phyloP scores from a whole-genome alignment of 2,797 vertebrate species.

The Furcifer pardalis region DNA sequence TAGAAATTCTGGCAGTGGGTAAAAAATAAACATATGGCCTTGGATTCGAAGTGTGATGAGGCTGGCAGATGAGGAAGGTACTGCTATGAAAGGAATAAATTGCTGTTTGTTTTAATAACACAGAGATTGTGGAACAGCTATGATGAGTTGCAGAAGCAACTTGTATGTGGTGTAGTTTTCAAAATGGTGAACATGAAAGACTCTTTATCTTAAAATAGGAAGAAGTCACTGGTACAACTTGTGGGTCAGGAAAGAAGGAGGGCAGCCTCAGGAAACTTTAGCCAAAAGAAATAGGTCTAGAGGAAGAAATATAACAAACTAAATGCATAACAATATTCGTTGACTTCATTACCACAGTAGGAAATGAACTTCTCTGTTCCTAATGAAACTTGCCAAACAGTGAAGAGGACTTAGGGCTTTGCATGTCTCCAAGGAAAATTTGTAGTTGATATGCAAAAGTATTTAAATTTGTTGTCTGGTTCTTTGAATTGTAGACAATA shows the following conservation, averaged over 20 bases:
- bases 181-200: background rate
- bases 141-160: background rate
- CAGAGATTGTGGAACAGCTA: background rate
- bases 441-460: background rate
- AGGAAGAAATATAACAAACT: background rate
- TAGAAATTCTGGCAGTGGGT: background rate
- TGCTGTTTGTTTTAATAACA: background rate
- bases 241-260: background rate
- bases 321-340: slow-evolving; percentile 8
- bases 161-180: background rate
- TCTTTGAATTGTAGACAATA: background rate
- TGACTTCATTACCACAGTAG: background rate
- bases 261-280: background rate
- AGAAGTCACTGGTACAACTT: background rate
- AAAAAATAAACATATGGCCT: background rate
- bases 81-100: background rate
- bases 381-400: slow-evolving; percentile 21
- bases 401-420: background rate
- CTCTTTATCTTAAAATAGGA: background rate
- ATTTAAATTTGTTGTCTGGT: slow-evolving; percentile 31
- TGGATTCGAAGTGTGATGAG: background rate
- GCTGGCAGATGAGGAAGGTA: background rate
- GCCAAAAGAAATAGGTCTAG: background rate
- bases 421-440: background rate
- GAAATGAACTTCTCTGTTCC: slow-evolving; percentile 16